Base-by-base conservation (phyloP, 2,888 invertebrate species). In the Sarcophaga rosellei region DNA sequence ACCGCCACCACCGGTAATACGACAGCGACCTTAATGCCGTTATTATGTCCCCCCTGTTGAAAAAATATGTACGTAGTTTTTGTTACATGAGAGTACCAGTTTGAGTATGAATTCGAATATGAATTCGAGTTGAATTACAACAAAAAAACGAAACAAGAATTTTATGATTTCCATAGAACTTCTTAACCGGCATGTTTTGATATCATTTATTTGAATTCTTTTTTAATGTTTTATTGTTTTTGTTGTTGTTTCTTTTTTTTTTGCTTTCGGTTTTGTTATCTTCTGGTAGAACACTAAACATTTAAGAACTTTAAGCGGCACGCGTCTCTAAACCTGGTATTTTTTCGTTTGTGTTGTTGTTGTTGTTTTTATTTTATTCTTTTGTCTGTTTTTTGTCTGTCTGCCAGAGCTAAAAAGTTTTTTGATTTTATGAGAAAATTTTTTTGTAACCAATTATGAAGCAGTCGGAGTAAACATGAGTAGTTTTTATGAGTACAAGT, bases 261-360 rank as follows among this genome's bases (percentile, higher is more conserved):
- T 47, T 74, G 35, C 35, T 57, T 57, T 63, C 70, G 76, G 70
- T 69, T 53, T 76, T 70, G 8, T 45, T 81, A 75, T 35, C 63
- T 78, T 35, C 63, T 78, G 73, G 62, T 23, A 25, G 83, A 76
- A 81, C 57, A 70, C 15, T 53, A 63, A 83, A 63, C 21, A 74
- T 83, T 62, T 84, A 81, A 86, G 86, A 83, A 83, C 83, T 83
- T 83, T 76, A 68, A 70, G 59, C 74, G 83, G 86, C 86, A 86
- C 86, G 83, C 86, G 86, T 84, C 17, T 86, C 74, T 81, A 45
- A 81, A 74, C 69, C 69, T 83, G 77, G 73, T 77, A 47, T 69
- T 17, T 69, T 62, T 61, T 74, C 15, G 8, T 65, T 62, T 4
- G n/a, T 35, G 75, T 44, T 12, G 47, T 68, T 73, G 75, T 74